These are phyloP conservation scores for Hassar affinis DNA, from an alignment of 2,113 vertebrate species.

Conservation along the genomic window DNA sequence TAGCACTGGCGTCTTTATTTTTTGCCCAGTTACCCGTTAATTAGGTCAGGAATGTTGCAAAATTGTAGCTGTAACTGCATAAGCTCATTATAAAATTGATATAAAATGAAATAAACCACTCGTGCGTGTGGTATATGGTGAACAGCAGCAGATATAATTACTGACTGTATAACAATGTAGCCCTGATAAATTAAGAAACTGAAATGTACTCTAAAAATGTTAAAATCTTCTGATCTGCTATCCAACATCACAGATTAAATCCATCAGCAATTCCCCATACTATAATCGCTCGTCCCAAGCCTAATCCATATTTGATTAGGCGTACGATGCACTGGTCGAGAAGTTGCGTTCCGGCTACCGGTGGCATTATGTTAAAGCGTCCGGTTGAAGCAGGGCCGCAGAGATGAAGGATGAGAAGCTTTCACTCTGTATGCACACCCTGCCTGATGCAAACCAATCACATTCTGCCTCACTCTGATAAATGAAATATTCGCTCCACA, in stretches of 20 bases:
- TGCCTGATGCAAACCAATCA: constrained; percentile 24
- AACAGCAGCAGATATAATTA: no score
- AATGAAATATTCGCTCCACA: constrained; percentile 38
- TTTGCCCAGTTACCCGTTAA: not conserved
- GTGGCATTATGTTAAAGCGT: not conserved
- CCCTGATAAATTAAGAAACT: no score
- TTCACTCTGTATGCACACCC: constrained; percentile 3
- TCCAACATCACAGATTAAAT: not conserved
- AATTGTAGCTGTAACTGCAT: not conserved
- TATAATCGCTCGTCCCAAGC: not conserved
- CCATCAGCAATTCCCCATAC: not conserved
- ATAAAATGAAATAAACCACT: not conserved
- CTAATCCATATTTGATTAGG: not conserved
- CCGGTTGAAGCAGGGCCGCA: not conserved
- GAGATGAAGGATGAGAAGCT: constrained; percentile 22
- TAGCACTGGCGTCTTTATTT: no score
- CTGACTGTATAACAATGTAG: no score
- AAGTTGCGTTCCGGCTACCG: not conserved
- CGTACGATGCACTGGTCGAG: not conserved
- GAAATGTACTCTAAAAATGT: not conserved
- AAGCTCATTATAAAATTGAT: not conserved
- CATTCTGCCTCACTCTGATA: constrained; percentile 36
- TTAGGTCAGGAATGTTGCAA: not conserved
- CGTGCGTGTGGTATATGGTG: no score
- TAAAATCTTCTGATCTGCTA: not conserved